Conservation (phyloP, 2,113 vertebrate species). For the Tringa solitaria region DNA sequence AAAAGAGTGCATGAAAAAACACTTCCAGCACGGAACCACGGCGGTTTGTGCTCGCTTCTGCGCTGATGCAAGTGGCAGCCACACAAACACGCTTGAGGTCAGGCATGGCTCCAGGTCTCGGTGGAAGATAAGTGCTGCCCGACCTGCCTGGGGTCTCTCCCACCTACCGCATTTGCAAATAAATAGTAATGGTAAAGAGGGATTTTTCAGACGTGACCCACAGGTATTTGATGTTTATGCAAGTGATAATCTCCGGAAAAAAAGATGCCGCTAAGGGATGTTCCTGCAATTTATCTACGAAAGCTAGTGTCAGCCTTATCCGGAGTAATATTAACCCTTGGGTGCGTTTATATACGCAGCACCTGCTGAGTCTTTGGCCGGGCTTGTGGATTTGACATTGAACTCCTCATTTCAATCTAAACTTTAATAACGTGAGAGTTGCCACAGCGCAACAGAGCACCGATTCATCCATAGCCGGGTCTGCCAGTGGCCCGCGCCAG, state of each 20-base stretch:
- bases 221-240: neutral
- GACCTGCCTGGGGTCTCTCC: neutral
- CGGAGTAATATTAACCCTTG: neutral
- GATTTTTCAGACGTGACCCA: neutral
- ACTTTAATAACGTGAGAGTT: neutral
- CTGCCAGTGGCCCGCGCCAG: conserved; percentile 11
- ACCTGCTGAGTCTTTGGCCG: neutral
- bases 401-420: neutral
- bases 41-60: neutral
- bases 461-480: neutral
- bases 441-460: neutral
- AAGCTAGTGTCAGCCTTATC: neutral
- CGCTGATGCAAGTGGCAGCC: neutral
- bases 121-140: neutral
- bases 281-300: neutral
- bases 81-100: neutral
- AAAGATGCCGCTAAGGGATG: neutral
- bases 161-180: neutral
- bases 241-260: neutral
- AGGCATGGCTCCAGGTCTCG: neutral
- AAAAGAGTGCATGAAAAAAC: neutral
- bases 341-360: neutral
- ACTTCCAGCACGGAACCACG: neutral
- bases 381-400: neutral
- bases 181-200: neutral